These are phyloP conservation scores for Stenolophus ochropezus DNA, from an alignment of 2,888 invertebrate genomes.

Conservation along the genomic window DNA sequence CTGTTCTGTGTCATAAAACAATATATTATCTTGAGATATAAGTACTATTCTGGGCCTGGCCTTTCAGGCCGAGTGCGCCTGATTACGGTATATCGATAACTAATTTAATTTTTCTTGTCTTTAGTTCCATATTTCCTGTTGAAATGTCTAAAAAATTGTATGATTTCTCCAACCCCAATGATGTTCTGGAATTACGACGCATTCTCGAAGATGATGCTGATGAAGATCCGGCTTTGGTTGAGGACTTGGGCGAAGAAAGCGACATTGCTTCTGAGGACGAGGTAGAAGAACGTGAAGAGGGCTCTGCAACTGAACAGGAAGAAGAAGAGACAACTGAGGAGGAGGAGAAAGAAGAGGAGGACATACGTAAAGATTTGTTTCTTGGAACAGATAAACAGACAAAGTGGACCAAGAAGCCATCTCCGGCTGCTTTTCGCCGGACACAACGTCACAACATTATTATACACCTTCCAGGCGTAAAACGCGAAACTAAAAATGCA, in stretches of 20 bases:
- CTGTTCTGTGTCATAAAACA: not conserved
- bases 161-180: not conserved
- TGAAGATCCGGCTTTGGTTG: not conserved
- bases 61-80: not conserved
- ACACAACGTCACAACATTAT: conserved; percentile 61
- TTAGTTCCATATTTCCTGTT: not conserved
- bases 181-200: not conserved
- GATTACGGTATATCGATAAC: not conserved
- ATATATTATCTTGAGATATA: not conserved
- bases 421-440: conserved; percentile 46
- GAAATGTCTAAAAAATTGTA: not conserved
- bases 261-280: not conserved
- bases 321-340: not conserved
- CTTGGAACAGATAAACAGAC: conserved; percentile 59
- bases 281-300: not conserved
- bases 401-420: conserved; percentile 61
- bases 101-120: not conserved
- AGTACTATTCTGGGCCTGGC: not conserved
- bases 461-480: conserved; percentile 63
- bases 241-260: not conserved
- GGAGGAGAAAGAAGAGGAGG: conserved; percentile 52
- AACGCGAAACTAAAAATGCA: conserved; percentile 61
- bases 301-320: not conserved
- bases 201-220: not conserved
- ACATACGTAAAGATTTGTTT: conserved; percentile 51